Percentiles rank a stretch among this genome's conserved stretches.
phyloP scores from a whole-genome alignment of 2,797 vertebrate genomes.

The Enteromius viviparus region DNA sequence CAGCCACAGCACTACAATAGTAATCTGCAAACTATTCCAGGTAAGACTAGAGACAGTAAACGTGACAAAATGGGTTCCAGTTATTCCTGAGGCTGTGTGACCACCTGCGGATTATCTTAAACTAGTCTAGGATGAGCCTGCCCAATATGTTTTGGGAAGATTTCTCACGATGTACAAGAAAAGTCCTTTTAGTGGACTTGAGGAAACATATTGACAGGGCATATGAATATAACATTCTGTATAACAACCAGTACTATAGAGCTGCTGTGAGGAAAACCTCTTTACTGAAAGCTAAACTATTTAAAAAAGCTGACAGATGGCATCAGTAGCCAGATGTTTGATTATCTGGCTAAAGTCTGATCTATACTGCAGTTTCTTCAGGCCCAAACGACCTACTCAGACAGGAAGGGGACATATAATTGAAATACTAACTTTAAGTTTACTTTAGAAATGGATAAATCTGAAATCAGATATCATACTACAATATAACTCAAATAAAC shows the following conservation, averaged over 20 bases:
- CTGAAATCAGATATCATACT: not conserved
- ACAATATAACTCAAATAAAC: not conserved
- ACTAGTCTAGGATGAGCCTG: not conserved
- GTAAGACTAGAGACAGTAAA: not conserved
- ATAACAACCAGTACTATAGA: not conserved
- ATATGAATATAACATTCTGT: not conserved
- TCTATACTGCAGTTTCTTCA: not conserved
- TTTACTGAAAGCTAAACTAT: constrained; percentile 4
- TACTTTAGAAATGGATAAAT: not conserved
- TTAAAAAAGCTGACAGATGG: not conserved
- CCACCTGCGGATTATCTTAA: not conserved
- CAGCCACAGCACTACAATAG: not conserved
- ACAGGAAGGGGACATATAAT: not conserved
- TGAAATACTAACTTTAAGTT: not conserved
- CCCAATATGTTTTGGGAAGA: not conserved
- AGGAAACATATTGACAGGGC: not conserved
- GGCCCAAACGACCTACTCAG: not conserved
- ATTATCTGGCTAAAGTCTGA: not conserved
- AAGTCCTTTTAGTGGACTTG: not conserved
- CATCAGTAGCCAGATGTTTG: not conserved
- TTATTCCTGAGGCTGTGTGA: not conserved
- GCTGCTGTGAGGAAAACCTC: not conserved
- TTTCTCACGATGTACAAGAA: not conserved
- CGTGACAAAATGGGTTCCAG: not conserved
- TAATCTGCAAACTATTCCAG: not conserved